phyloP scores from a whole-genome alignment of 1,140 invertebrate species.

The Diabrotica undecimpunctata region DNA sequence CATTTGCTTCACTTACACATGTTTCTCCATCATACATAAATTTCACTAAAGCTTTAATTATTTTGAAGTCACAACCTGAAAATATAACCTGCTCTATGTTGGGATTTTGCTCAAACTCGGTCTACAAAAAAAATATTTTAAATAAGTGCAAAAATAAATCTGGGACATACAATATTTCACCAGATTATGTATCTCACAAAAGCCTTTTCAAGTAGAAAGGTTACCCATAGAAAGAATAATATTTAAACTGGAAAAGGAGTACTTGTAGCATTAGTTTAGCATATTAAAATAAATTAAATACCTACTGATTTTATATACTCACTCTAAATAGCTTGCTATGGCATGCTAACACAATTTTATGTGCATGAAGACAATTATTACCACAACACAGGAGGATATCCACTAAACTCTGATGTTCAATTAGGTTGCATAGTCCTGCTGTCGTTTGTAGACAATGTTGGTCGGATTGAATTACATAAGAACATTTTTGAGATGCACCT shows the following conservation, averaged over 20 bases:
- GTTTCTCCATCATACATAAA: constrained; percentile 46
- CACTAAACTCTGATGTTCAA: constrained; percentile 46
- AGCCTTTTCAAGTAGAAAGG: too few species aligned
- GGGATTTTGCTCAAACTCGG: constrained; percentile 32
- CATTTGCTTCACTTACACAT: constrained; percentile 36
- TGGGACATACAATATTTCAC: too few species aligned
- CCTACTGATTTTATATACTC: constrained; percentile 8
- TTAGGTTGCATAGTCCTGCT: constrained; percentile 39
- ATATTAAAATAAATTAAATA: too few species aligned
- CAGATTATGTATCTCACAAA: too few species aligned
- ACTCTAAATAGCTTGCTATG: constrained; percentile 34
- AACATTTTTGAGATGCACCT: too few species aligned
- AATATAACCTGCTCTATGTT: constrained; percentile 40
- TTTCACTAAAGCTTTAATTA: constrained; percentile 43
- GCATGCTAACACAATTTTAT: constrained; percentile 45
- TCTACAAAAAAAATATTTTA: constrained; percentile 18
- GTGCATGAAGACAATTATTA: constrained; percentile 42
- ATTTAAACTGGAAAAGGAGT: too few species aligned
- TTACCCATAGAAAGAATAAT: too few species aligned
- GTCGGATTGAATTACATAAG: constrained; percentile 35
- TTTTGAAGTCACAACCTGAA: constrained; percentile 39
- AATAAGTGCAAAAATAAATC: too few species aligned
- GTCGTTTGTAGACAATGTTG: constrained; percentile 37
- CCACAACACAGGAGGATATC: constrained; percentile 45
- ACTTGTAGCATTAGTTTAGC: too few species aligned